Percentiles rank a stretch among this genome's conserved stretches.
Conservation (phyloP, 1,140 invertebrate species). For the Drosophila ogumai region DNA sequence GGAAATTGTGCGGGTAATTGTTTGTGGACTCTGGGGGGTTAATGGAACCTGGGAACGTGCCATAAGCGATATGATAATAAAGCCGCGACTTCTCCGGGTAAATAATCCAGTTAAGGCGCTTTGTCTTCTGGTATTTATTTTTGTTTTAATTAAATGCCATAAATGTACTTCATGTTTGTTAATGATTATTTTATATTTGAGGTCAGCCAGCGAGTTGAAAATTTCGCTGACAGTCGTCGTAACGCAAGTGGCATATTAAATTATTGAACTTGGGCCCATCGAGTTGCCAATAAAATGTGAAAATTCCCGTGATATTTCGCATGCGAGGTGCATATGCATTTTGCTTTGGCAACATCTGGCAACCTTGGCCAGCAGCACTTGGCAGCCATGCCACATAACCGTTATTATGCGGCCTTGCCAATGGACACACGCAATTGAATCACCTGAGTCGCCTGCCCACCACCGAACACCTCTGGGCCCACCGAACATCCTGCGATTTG, state of each 20-base stretch:
- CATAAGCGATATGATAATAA: constrained; percentile 15
- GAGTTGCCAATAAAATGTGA: constrained; percentile 55
- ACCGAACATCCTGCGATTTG: constrained; percentile 33
- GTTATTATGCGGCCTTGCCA: constrained; percentile 35
- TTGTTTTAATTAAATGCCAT: constrained; percentile 16
- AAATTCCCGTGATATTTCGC: constrained; percentile 50
- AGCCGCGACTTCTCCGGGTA: neutral
- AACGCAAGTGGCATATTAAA: constrained; percentile 60
- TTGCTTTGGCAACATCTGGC: constrained; percentile 37
- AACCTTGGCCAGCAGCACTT: constrained; percentile 19
- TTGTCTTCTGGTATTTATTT: constrained; percentile 20
- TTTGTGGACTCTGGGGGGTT: constrained; percentile 17
- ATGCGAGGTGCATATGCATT: constrained; percentile 57
- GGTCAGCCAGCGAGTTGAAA: constrained; percentile 19
- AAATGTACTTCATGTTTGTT: constrained; percentile 20
- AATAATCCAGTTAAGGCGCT: constrained; percentile 13
- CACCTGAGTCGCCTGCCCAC: constrained; percentile 7
- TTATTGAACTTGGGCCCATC: constrained; percentile 49
- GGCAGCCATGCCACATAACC: constrained; percentile 31
- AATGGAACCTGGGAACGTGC: constrained; percentile 42
- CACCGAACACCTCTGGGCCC: neutral
- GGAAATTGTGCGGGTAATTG: constrained; percentile 43
- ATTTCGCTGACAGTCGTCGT: constrained; percentile 26
- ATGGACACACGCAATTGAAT: constrained; percentile 30
- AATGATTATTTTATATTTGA: constrained; percentile 30